Base-by-base conservation (phyloP, 2,888 invertebrate genomes). In the Apotomis turbidana region DNA sequence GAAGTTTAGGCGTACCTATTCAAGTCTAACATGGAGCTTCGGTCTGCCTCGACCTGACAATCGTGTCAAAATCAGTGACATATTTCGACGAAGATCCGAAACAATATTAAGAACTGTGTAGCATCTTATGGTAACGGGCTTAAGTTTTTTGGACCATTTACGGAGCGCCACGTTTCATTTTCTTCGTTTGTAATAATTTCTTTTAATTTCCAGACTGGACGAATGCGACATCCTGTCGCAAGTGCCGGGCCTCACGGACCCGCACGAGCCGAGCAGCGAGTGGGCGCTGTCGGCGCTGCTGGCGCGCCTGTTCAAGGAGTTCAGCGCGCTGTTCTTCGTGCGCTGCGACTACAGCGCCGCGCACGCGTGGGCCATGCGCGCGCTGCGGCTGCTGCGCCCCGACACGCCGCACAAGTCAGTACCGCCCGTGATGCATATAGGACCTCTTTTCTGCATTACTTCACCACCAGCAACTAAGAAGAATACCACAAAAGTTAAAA, bases 261-360 rank as follows among this genome's bases (percentile, higher is more conserved):
- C 58, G 27, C 38, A 9, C 12, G 73, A 62, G 75, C 66, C 72
- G 71, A 78, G 54, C 12, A 71, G 70, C 73, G 78, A 68, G 68
- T 89, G 88, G 84, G 89, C 94, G 78, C 88, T 90, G 73, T 75
- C 81, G 62, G 86, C 90, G 76, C 87, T 95, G 76, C 84, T 92
- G 76, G 96, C 97, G 78, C 96, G 96, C 68, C 94, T 97, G 57
- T 97, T 96, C 88, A 95, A 96, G 77, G 97, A 97, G 91, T 96
- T 97, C 89, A 97, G 97, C 80, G 94, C 96, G 78, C 94, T 97
- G 82, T 96, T 95, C 93, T 98, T 97, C 91, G 95, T 96, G 83
- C 95, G 96, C 83, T 97, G 97, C 90, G 97, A 97, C 94, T 98
- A 97, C 90, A 96, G 96, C 87, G 97, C 96, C 86, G 94, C 95